phyloP scores from a whole-genome alignment of 1,140 invertebrate genomes.

The Wiebesia pumilae region DNA sequence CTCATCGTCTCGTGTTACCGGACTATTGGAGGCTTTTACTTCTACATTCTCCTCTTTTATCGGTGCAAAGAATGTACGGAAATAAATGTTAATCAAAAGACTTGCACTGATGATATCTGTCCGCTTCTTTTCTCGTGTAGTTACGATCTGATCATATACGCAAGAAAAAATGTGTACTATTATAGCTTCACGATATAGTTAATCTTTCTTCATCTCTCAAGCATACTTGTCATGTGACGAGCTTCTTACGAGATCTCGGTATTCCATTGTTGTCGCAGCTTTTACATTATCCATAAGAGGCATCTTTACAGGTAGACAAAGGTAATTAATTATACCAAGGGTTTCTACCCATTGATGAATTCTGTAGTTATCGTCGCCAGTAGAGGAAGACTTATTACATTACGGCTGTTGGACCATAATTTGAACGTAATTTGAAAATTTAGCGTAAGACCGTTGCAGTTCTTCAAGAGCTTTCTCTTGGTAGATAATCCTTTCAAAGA shows the following conservation, averaged over 20 bases:
- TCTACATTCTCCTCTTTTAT: neutral
- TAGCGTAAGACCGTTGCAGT: neutral
- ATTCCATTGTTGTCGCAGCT: neutral
- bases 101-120: no score
- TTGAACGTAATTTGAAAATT: constrained; percentile 28
- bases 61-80: neutral
- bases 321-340: constrained; percentile 31
- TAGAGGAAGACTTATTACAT: constrained; percentile 20
- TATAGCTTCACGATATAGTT: neutral
- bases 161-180: neutral
- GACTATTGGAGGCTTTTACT: neutral
- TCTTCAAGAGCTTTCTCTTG: neutral
- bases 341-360: constrained; percentile 24
- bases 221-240: no score
- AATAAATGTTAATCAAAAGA: neutral
- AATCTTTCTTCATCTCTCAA: neutral
- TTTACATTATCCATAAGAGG: neutral
- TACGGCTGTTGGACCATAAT: constrained; percentile 18
- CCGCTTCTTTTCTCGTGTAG: no score
- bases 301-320: neutral
- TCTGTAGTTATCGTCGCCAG: neutral
- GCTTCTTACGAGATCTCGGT: neutral
- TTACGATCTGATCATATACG: neutral
- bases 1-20: neutral
- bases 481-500: neutral